These are phyloP conservation scores for Rattus rattus DNA, from an alignment of 2,113 vertebrate genomes.

Conservation along the genomic window DNA sequence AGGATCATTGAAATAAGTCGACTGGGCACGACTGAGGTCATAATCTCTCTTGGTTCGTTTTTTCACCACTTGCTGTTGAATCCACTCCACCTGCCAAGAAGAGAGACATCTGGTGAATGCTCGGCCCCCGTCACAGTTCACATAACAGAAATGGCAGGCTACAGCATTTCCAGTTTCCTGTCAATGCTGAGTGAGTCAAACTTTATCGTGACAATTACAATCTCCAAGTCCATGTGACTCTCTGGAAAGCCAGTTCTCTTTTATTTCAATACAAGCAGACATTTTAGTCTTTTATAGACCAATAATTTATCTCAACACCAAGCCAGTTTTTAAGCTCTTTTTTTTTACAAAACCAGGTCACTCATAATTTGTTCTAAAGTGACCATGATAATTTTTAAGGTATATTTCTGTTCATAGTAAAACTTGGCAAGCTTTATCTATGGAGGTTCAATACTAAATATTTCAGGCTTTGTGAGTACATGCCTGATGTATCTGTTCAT, in stretches of 20 bases:
- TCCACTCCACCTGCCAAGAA: conserved; percentile 96
- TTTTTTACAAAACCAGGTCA: conserved; percentile 23
- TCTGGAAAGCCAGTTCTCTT: conserved; percentile 5
- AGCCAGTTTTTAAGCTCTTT: background rate
- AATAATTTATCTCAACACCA: background rate
- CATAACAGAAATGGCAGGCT: conserved; percentile 65
- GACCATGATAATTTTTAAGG: conserved; percentile 11
- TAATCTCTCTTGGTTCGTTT: conserved; percentile 98
- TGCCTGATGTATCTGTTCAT: background rate
- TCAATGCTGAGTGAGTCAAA: conserved; percentile 23
- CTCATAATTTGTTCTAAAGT: background rate
- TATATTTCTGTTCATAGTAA: background rate
- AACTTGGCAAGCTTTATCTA: background rate
- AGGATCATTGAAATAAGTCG: conserved; percentile 97
- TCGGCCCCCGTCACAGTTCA: conserved; percentile 55
- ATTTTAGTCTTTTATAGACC: conserved; percentile 17
- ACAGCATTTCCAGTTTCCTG: conserved; percentile 50
- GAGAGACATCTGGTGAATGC: conserved; percentile 76
- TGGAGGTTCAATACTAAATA: conserved; percentile 7
- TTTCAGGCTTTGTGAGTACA: background rate
- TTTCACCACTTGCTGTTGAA: conserved; percentile 98
- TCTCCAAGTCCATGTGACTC: background rate
- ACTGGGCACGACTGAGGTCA: conserved; percentile 90
- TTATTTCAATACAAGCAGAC: background rate
- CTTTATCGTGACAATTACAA: conserved; percentile 58